phyloP scores from a whole-genome alignment of 2,797 vertebrate species.

The Gymnothorax reevesii region DNA sequence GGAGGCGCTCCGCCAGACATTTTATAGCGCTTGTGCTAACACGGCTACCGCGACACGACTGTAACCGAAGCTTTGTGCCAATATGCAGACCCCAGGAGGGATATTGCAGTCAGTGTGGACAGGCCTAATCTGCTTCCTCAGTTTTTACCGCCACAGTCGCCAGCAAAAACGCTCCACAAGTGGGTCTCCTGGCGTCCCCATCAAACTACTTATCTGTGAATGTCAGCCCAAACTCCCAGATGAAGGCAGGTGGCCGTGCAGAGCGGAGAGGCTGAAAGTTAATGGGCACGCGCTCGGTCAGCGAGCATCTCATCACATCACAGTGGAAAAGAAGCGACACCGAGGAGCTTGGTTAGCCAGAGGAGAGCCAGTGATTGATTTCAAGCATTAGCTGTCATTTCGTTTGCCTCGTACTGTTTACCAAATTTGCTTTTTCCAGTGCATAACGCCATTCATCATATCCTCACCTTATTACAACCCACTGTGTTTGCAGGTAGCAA shows the following conservation, averaged over 20 bases:
- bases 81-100: background rate
- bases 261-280: background rate
- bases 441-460: conserved; percentile 32
- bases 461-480: background rate
- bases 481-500: conserved; percentile 12
- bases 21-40: background rate
- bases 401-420: conserved; percentile 39
- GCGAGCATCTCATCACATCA: background rate
- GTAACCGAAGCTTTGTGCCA: background rate
- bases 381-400: conserved; percentile 40
- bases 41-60: background rate
- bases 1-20: background rate
- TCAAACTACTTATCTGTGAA: background rate
- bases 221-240: background rate
- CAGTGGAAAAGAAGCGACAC: conserved; percentile 16
- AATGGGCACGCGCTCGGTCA: background rate
- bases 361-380: conserved; percentile 35
- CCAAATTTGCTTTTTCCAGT: conserved; percentile 6
- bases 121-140: background rate
- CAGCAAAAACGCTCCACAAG: background rate
- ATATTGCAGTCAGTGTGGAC: background rate
- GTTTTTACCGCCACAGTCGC: background rate
- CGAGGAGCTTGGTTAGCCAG: conserved; percentile 24
- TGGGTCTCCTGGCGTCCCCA: background rate
- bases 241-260: background rate